phyloP scores from a whole-genome alignment of 1,140 invertebrate species.

The Gryon sp. region DNA sequence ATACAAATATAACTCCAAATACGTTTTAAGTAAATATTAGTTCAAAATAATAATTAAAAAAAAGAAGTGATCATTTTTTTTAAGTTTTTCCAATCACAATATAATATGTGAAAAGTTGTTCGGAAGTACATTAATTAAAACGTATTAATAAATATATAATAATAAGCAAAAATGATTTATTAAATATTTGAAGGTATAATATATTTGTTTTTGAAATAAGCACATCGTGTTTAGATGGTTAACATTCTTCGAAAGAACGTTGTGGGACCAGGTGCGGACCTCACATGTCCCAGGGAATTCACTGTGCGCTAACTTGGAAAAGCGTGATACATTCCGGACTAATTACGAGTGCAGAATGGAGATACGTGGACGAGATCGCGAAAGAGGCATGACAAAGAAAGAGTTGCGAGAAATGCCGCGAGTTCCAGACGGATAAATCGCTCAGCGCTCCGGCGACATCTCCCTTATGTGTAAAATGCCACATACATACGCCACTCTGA shows the following conservation, averaged over 20 bases:
- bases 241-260: slow-evolving; percentile 19
- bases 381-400: slow-evolving; percentile 70
- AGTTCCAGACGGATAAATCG: slow-evolving; percentile 78
- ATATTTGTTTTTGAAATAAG: too few species aligned
- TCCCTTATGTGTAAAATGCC: slow-evolving; percentile 54
- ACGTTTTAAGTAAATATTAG: too few species aligned
- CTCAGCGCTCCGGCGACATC: slow-evolving; percentile 64
- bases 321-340: slow-evolving; percentile 56
- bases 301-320: slow-evolving; percentile 16
- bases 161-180: too few species aligned
- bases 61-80: too few species aligned
- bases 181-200: too few species aligned
- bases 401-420: slow-evolving; percentile 69
- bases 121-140: too few species aligned
- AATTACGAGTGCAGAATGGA: slow-evolving; percentile 62
- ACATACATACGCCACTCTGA: slow-evolving; percentile 58
- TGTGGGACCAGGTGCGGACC: slow-evolving; percentile 34
- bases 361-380: slow-evolving; percentile 44
- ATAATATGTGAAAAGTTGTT: too few species aligned
- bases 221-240: too few species aligned
- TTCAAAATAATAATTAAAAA: too few species aligned
- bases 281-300: slow-evolving; percentile 6
- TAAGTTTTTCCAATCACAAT: too few species aligned
- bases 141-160: too few species aligned
- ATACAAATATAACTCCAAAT: too few species aligned